A percentile compares a stretch with the other conserved stretches of the same genome.
phyloP scores from a whole-genome alignment of 1,140 invertebrate genomes.

The Gryon sp. region DNA sequence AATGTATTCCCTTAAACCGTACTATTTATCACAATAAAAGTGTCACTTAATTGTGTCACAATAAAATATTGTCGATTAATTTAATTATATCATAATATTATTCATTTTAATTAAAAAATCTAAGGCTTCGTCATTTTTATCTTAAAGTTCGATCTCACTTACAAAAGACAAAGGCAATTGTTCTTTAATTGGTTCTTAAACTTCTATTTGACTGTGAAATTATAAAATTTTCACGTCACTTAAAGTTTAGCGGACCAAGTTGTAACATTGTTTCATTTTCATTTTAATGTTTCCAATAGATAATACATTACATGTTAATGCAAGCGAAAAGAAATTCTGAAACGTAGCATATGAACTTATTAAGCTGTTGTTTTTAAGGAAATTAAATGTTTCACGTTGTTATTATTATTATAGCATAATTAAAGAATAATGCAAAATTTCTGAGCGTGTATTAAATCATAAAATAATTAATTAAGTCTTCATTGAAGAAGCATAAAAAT shows the following conservation, averaged over 20 bases:
- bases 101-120: too few species aligned
- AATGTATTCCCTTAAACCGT: too few species aligned
- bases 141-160: not conserved
- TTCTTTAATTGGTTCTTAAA: conserved; percentile 27
- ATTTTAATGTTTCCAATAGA: conserved; percentile 27
- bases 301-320: conserved; percentile 19
- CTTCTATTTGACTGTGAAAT: conserved; percentile 14
- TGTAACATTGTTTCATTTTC: conserved; percentile 24
- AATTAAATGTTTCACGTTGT: not conserved
- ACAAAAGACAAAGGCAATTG: conserved; percentile 1
- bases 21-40: too few species aligned
- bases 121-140: too few species aligned
- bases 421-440: not conserved
- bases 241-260: conserved; percentile 17
- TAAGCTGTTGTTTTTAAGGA: conserved; percentile 7
- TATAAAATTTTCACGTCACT: conserved; percentile 8
- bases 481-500: conserved; percentile 1
- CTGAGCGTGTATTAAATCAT: not conserved
- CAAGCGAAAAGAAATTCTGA: not conserved
- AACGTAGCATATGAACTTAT: conserved; percentile 8
- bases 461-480: too few species aligned
- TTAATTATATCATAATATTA: too few species aligned
- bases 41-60: too few species aligned
- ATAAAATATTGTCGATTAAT: too few species aligned
- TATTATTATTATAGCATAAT: too few species aligned